Base-by-base conservation (phyloP, 30 jellyfish, hydroid and myxozoan genomes). In the Calvadosia cruxmelitensis region DNA sequence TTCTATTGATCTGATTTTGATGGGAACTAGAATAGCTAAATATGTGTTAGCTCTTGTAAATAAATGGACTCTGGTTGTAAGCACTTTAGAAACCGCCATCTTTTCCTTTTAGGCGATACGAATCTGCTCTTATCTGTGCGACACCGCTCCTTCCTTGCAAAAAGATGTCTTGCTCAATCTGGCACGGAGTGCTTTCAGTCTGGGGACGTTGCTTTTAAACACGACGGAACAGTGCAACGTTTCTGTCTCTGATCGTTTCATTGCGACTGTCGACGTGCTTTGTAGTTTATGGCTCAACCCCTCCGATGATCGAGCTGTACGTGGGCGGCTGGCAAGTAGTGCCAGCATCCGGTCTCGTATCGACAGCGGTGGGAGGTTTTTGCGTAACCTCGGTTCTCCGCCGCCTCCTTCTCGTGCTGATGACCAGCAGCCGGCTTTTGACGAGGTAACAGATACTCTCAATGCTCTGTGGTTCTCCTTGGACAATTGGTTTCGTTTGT, bases 401-500 rank as follows among this genome's bases (percentile, higher is more conserved):
- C 27, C 50, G 20, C 52, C 52, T 31, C 64, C 64, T 30, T 75
- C 63, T 16, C 36, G 26, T 1, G 75, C 84, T 0, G 20, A 23
- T 3, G 74, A 65, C 30, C 67, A 25, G 24, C 3, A 3, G 13
- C 24, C 66, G 12, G 83, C 93, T 2, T 65, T 52, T 2, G 67
- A 31, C 16, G 78, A 80, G 16, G 34, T 71, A 1, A 69, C 52
- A 24, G 84, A 66, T 1, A 13, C 78, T 2, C 33, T 71, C 1
- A 65, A 34, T 34, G 76, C 72, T 12, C 53, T 80, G 32, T 80
- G 93, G 93, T 31, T 28, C 52, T 48, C 93, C 0, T 53, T 80
- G 69, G 93, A 80, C 24, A 62, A 72, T 34, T 80, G 93, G 93
- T 80, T 80, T 53, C 62, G 10, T 0, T 34, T 80, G 33, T 68